Evolutionary conservation across 2,888 invertebrate genomes (phyloP), one percentile per base, ranked within the genome.

Genomic region (Meganola albula): DNA sequence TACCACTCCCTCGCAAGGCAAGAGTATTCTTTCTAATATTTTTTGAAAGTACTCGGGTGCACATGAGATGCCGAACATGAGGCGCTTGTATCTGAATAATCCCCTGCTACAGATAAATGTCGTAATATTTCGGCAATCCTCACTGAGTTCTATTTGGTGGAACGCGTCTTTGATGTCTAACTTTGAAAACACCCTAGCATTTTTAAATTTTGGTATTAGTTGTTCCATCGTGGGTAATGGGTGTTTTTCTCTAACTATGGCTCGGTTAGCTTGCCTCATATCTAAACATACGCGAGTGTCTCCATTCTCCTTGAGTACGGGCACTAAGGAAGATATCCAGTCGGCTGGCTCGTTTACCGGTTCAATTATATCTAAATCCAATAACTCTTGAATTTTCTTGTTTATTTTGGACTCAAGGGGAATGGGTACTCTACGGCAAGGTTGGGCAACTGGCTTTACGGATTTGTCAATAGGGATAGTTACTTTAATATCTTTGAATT

Each of bases 51-150:
- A 3, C 24, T 57, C 80, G 0, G 71, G 66, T 3, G 82, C 82
- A 28, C 70, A 70, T 1, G 51, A 52, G 6, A 78, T 62, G 0
- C 70, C 71, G 36, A 73, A 74, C 62, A 67, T 66, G 4, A 73
- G 20, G 7, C 72, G 24, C 43, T 73, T 76, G 35, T 68, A 80
- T 16, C 26, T 39, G 7, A 31, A 55, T 2, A 56, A 23, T 1
- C 55, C 51, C 12, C 41, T 44, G n/a, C 21, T 24, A 0, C 39
- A 40, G 2, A 49, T 58, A 20, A 54, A 58, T 0, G 61, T 62
- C 1, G 59, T 58, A 0, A 59, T 44, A 10, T 53, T 10, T 16
- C 58, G 36, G 1, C 27, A 40, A 10, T 50, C 31, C 3, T 26
- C 34, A 2, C 37, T 21, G 0, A 58, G 3, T 28, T 58, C 56